These are phyloP conservation scores for Orientallactaga bullata DNA, from an alignment of 2,113 vertebrate species.

Conservation along the genomic window DNA sequence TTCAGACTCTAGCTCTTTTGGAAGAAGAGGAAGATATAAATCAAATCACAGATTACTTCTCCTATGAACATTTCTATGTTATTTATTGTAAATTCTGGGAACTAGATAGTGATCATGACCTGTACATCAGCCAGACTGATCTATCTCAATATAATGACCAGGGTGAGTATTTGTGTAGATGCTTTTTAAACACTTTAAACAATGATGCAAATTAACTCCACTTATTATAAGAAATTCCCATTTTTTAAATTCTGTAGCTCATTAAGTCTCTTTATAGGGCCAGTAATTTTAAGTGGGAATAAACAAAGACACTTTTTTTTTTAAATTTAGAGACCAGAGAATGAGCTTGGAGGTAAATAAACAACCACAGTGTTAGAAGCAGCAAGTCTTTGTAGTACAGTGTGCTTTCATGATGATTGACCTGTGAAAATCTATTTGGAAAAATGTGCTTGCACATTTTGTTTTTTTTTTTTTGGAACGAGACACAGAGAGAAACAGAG, in stretches of 20 bases:
- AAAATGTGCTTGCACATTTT: not conserved
- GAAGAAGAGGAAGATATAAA: conserved; percentile 99
- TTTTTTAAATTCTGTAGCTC: conserved; percentile 59
- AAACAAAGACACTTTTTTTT: conserved; percentile 17
- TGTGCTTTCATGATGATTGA: conserved; percentile 44
- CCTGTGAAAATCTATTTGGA: conserved; percentile 38
- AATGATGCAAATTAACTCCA: conserved; percentile 43
- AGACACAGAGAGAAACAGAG: too few relatives aligned
- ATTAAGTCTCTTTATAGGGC: not conserved
- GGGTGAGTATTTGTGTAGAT: conserved; percentile 86
- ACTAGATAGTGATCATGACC: conserved; percentile 98
- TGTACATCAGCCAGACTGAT: conserved; percentile 97
- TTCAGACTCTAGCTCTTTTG: conserved; percentile 95
- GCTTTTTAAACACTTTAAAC: conserved; percentile 30
- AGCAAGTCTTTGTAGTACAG: not conserved
- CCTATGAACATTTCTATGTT: conserved; percentile 99
- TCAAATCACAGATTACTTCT: conserved; percentile 99
- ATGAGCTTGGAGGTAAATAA: conserved; percentile 44
- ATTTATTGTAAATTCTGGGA: conserved; percentile 99
- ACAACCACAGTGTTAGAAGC: conserved; percentile 43
- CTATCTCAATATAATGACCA: conserved; percentile 97
- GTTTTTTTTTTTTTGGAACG: too few relatives aligned
- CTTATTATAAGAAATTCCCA: conserved; percentile 14
- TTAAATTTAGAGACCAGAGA: conserved; percentile 51
- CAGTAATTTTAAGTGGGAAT: conserved; percentile 56